phyloP scores from a whole-genome alignment of 2,888 invertebrate genomes.

The Nymphalis c-album region DNA sequence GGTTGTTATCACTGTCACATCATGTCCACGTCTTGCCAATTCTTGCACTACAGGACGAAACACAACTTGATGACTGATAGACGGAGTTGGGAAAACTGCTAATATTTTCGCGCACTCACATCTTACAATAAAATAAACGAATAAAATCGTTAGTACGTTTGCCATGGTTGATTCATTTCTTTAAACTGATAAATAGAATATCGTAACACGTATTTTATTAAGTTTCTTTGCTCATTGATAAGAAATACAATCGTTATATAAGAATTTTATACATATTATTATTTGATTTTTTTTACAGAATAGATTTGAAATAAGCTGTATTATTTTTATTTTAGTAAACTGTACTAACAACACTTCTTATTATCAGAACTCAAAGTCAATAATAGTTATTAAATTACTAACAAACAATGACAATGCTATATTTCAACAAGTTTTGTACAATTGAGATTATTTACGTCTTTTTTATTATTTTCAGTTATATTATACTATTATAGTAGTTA shows the following conservation, averaged over 20 bases:
- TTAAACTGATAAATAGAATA: not conserved
- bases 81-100: conserved; percentile 49
- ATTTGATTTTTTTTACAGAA: no score
- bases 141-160: not conserved
- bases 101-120: conserved; percentile 45
- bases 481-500: no score
- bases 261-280: no score
- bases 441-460: no score
- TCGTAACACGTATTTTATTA: not conserved
- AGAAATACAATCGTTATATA: not conserved
- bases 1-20: conserved; percentile 56
- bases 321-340: no score
- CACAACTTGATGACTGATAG: conserved; percentile 52
- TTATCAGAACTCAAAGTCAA: no score
- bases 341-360: no score
- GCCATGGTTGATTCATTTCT: conserved; percentile 4
- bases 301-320: no score
- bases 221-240: not conserved
- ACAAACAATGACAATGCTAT: no score
- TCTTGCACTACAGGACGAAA: conserved; percentile 55
- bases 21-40: conserved; percentile 57
- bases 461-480: no score
- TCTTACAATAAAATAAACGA: not conserved
- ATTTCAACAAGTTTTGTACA: no score
- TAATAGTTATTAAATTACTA: no score